Percentiles rank a stretch among this genome's conserved stretches.
Evolutionary conservation across 2,888 invertebrate genomes (phyloP).

Genomic region (Perizoma flavofasciatum): DNA sequence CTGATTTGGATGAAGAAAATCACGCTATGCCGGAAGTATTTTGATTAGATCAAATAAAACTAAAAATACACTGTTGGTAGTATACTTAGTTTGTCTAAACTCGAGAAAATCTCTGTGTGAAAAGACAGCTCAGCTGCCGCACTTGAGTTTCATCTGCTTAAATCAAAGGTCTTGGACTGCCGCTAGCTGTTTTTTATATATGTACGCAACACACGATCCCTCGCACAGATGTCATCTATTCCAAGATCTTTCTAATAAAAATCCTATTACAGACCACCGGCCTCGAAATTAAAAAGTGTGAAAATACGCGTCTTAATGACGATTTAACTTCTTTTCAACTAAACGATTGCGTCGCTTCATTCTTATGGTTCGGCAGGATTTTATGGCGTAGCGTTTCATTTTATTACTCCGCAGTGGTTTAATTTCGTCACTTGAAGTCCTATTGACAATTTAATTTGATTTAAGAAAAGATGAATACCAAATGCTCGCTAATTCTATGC

Average conservation of each 20-base stretch:
- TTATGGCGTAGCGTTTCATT: constrained; percentile 45
- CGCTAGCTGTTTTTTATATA: no score
- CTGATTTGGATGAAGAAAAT: constrained; percentile 21
- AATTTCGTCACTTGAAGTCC: constrained; percentile 19
- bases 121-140: no score
- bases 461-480: neutral
- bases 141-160: no score
- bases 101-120: no score
- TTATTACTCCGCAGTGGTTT: constrained; percentile 39
- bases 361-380: constrained; percentile 52
- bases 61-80: no score
- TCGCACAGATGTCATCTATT: constrained; percentile 2
- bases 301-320: constrained; percentile 47
- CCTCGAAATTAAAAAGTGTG: constrained; percentile 42
- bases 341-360: constrained; percentile 52
- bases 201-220: neutral
- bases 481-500: no score
- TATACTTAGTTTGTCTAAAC: no score
- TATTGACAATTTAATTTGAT: constrained; percentile 2
- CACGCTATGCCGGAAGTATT: constrained; percentile 15
- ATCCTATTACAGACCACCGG: constrained; percentile 47
- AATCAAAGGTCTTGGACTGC: no score
- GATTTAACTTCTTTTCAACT: constrained; percentile 54
- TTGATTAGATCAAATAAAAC: neutral
- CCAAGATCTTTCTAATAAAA: constrained; percentile 9